Evolutionary conservation across 1,140 invertebrate species (phyloP).

Genomic region (Helicoverpa zea): DNA sequence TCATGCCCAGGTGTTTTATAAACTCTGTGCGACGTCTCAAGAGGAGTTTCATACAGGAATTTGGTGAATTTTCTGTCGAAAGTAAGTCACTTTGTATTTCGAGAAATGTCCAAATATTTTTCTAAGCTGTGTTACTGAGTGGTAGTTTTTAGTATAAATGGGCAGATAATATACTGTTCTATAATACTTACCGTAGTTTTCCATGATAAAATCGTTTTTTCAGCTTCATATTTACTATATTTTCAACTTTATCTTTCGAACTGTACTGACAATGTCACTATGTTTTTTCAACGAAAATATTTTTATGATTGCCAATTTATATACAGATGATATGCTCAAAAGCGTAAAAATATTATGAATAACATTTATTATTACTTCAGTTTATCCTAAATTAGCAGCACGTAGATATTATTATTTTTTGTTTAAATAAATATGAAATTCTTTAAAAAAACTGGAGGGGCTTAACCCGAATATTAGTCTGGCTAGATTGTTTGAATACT

Average conservation of each 20-base stretch:
- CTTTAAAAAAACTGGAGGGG: no score
- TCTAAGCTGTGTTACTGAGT: background rate
- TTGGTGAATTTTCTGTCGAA: conserved; percentile 62
- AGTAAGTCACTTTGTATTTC: conserved; percentile 60
- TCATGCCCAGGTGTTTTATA: conserved; percentile 78
- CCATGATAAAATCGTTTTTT: background rate
- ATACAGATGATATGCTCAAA: background rate
- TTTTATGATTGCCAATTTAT: conserved; percentile 25
- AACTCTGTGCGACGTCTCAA: conserved; percentile 65
- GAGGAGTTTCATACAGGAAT: conserved; percentile 71
- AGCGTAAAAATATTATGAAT: conserved; percentile 4
- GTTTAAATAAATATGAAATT: background rate
- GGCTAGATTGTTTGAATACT: no score
- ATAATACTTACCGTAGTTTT: background rate
- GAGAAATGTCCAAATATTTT: conserved; percentile 29
- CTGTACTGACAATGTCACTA: conserved; percentile 27
- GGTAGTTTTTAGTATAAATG: background rate
- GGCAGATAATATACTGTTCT: background rate
- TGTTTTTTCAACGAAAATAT: conserved; percentile 13
- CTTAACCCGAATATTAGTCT: no score
- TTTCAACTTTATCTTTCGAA: conserved; percentile 30
- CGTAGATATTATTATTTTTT: background rate
- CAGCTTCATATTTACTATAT: background rate
- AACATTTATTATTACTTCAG: conserved; percentile 16
- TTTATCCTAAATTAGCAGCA: background rate